These are phyloP conservation scores for Coleophora flavipennella DNA, from an alignment of 2,888 invertebrate genomes.

Conservation along the genomic window DNA sequence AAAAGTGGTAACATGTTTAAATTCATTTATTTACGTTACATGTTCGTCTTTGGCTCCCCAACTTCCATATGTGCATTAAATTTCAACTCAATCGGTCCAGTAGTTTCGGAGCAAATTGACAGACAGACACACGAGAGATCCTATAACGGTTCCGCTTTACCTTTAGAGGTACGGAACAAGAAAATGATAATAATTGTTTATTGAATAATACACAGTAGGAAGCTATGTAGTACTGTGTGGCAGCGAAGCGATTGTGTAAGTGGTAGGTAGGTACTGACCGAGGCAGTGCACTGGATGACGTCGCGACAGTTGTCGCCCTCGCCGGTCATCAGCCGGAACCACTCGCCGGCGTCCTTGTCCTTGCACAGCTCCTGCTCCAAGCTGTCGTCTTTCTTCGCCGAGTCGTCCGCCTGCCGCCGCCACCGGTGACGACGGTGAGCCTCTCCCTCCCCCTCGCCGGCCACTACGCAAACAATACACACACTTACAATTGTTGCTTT, in stretches of 20 bases:
- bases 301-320: conserved; percentile 95
- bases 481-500: background rate
- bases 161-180: too few species aligned
- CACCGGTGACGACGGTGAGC: conserved; percentile 74
- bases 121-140: too few species aligned
- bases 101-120: too few species aligned
- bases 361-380: conserved; percentile 92
- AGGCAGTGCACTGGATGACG: conserved; percentile 95
- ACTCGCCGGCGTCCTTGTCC: conserved; percentile 95
- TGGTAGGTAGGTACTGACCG: conserved; percentile 75
- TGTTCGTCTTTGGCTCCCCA: too few species aligned
- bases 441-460: too few species aligned
- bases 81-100: too few species aligned
- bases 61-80: too few species aligned
- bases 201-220: too few species aligned
- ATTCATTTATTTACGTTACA: too few species aligned
- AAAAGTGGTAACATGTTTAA: too few species aligned
- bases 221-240: background rate
- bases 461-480: conserved; percentile 35
- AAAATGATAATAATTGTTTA: too few species aligned
- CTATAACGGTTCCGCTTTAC: too few species aligned
- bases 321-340: conserved; percentile 92
- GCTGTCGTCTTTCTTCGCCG: conserved; percentile 86
- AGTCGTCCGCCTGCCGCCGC: conserved; percentile 79
- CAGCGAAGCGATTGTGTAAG: conserved; percentile 6